Evolutionary conservation across 2,888 invertebrate genomes (phyloP), one percentile per base, ranked within the genome.

Genomic region (Marasmarcha lunaedactyla): DNA sequence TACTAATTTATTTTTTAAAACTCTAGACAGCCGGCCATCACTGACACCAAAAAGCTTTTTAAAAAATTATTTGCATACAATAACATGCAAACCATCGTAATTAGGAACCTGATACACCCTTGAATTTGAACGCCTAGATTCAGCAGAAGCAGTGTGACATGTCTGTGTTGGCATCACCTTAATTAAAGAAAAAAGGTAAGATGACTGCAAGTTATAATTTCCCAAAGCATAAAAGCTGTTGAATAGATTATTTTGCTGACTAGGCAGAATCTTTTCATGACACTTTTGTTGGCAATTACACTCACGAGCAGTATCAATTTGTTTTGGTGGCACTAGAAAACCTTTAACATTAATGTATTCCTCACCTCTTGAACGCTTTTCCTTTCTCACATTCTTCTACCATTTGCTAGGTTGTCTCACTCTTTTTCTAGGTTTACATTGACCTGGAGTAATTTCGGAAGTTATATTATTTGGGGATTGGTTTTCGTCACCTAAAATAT

Each of bases 11-110:
- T 43, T 39, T 43, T 46, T 43, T n/a, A 46, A 35, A 37, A 47
- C 35, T 37, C 47, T 47, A 33, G 44, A 36, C 15, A 45, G 25
- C 13, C 48, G 35, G 27, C 48, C 48, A 39, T 48, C 44, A 26
- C 36, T 36, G 30, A 46, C 43, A 33, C 38, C 15, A 45, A 47
- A 45, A 38, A 43, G 15, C 38, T 46, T 37, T 35, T 45, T 43
- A 25, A 41, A 44, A 40, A 46, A 44, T 44, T 11, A 12, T 36
- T 44, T 44, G 27, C 44, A 40, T 38, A 44, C 41, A 15, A 10
- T 20, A 27, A 39, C 34, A 14, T 36, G 13, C 27, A 33, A 13
- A 26, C 45, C 38, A 42, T 42, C 39, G 15, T 15, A 33, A 33
- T 42, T 39, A 26, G 39, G 38, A 37, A 43, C 15, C 20, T 38